Conservation (phyloP, 2,113 vertebrate genomes). For the Ranitomeya imitator region DNA sequence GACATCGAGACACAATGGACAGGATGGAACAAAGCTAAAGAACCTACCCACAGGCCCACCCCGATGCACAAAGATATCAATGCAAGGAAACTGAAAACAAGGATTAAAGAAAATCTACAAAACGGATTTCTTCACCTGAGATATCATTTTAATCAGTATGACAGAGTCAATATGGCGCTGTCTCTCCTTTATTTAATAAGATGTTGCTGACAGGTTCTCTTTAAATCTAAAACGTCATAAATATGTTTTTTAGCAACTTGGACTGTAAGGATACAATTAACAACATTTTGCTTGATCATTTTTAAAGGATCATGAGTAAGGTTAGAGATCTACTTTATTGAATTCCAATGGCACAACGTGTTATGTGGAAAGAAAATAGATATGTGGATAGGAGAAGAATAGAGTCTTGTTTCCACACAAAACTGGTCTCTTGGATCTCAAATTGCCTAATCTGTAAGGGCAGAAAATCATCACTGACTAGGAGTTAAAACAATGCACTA, state of each 20-base stretch:
- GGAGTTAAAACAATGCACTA: slow-evolving; percentile 64
- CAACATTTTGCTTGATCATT: not conserved
- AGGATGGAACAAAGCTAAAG: no score
- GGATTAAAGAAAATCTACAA: no score
- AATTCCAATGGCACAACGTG: not conserved
- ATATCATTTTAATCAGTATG: no score
- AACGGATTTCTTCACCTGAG: no score
- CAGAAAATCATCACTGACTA: slow-evolving; percentile 65
- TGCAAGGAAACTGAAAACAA: no score
- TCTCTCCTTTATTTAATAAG: no score
- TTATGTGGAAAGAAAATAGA: not conserved
- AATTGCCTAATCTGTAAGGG: slow-evolving; percentile 40
- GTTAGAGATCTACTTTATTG: not conserved
- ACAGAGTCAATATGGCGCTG: no score
- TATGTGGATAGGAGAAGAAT: not conserved
- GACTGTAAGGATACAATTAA: not conserved
- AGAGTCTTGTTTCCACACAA: slow-evolving; percentile 3
- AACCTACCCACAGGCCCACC: no score
- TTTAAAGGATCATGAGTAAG: not conserved
- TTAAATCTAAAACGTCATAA: not conserved
- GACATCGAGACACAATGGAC: no score
- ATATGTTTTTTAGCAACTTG: not conserved
- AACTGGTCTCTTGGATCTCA: not conserved
- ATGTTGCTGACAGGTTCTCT: no score
- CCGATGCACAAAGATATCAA: no score